A percentile compares a stretch with the other conserved stretches of the same genome.
These are phyloP conservation scores for Aurelia aurita complex sp. Pacific DNA, from an alignment of 30 jellyfish, hydroid and myxozoan species.

Conservation along the genomic window DNA sequence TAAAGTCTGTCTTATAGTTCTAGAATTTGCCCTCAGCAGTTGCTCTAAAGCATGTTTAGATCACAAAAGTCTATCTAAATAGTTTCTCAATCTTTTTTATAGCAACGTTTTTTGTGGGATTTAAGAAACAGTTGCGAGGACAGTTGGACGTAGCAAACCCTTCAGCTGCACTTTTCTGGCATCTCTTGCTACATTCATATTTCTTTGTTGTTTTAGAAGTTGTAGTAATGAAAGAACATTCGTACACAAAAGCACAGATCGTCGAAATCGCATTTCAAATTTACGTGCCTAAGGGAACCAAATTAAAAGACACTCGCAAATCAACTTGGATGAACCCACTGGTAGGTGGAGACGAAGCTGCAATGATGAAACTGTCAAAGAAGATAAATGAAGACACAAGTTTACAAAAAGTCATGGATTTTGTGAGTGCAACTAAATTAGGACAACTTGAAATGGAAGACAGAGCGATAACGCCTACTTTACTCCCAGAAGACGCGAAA, in stretches of 20 bases:
- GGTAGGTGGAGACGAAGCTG: conserved; percentile 83
- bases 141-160: too few relatives aligned
- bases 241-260: conserved; percentile 63
- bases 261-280: conserved; percentile 84
- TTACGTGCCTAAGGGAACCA: conserved; percentile 86
- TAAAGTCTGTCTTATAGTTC: too few relatives aligned
- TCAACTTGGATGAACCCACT: conserved; percentile 95
- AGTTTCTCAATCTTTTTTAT: too few relatives aligned
- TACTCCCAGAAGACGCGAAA: conserved; percentile 72
- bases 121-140: too few relatives aligned
- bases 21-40: too few relatives aligned
- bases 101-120: too few relatives aligned
- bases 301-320: conserved; percentile 75
- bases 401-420: conserved; percentile 35
- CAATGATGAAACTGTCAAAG: conserved; percentile 49
- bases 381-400: conserved; percentile 57
- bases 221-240: conserved; percentile 37
- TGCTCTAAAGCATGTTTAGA: too few relatives aligned
- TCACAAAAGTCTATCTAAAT: too few relatives aligned
- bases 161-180: too few relatives aligned
- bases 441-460: conserved; percentile 59
- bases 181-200: background rate
- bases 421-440: conserved; percentile 39
- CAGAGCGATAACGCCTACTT: conserved; percentile 62
- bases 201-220: conserved; percentile 26